These are phyloP conservation scores for Tauraco hartlaubi DNA, from an alignment of 2,797 vertebrate species.

Conservation along the genomic window DNA sequence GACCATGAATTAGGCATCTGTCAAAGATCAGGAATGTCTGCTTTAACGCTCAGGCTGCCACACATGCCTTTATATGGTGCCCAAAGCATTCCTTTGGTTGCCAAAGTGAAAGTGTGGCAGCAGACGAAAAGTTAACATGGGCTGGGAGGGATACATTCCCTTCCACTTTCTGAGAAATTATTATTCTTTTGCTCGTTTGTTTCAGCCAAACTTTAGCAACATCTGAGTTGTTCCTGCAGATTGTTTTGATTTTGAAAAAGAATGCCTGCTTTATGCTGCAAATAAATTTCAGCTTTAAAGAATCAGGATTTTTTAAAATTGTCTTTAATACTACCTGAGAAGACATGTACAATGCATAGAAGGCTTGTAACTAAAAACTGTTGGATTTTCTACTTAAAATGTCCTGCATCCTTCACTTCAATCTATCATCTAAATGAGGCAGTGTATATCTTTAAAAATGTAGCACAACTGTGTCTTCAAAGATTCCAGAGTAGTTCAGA, in stretches of 20 bases:
- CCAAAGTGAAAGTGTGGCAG: background rate
- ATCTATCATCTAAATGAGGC: conserved; percentile 1
- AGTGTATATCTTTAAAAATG: background rate
- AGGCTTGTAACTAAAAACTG: background rate
- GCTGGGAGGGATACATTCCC: background rate
- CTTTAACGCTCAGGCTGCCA: conserved; percentile 43
- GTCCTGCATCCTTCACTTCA: background rate
- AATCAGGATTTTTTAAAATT: conserved; percentile 35
- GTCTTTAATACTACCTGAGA: conserved; percentile 30
- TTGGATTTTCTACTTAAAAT: background rate
- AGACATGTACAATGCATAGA: background rate
- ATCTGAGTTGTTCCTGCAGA: background rate
- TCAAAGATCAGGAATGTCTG: conserved; percentile 54
- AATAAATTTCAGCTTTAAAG: conserved; percentile 42
- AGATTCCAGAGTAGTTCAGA: background rate
- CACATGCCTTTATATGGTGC: conserved; percentile 11
- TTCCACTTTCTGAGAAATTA: conserved; percentile 21
- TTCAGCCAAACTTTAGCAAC: conserved; percentile 5
- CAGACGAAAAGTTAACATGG: background rate
- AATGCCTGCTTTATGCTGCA: conserved; percentile 40
- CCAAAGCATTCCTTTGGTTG: conserved; percentile 37
- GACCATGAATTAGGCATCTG: conserved; percentile 60
- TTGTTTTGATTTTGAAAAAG: conserved; percentile 41
- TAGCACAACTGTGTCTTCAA: background rate
- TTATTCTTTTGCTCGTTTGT: background rate